A percentile compares a stretch with the other conserved stretches of the same genome.
Conservation (phyloP, 2,113 vertebrate species). For the Syngnathus scovelli region DNA sequence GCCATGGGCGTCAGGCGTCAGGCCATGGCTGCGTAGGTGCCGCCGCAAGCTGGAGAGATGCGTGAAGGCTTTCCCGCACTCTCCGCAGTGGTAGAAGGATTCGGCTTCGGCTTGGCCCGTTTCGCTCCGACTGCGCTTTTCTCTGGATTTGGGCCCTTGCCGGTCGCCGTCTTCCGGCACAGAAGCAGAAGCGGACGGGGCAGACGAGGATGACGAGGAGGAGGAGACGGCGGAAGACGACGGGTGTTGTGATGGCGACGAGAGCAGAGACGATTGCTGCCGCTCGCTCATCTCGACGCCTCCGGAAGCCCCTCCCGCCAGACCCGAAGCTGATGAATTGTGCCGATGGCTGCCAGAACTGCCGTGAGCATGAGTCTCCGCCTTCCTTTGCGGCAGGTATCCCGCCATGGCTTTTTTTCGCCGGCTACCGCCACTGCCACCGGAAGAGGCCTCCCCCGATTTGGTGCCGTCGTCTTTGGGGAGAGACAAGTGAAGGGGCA, state of each 20-base stretch:
- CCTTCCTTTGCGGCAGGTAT: conserved; percentile 75
- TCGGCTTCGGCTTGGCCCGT: conserved; percentile 66
- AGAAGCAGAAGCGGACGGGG: conserved; percentile 67
- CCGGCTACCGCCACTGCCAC: conserved; percentile 64
- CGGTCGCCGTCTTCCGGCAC: conserved; percentile 70
- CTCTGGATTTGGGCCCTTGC: conserved; percentile 62
- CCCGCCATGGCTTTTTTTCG: conserved; percentile 78
- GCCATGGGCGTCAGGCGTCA: conserved; percentile 57
- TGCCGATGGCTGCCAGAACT: conserved; percentile 60
- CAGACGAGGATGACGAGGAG: conserved; percentile 67
- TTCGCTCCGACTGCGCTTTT: conserved; percentile 46
- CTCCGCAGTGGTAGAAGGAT: conserved; percentile 72
- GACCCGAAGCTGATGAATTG: conserved; percentile 58
- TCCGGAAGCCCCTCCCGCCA: conserved; percentile 64
- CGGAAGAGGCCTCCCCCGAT: conserved; percentile 56
- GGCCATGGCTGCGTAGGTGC: conserved; percentile 72
- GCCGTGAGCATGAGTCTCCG: conserved; percentile 55
- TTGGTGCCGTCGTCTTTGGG: conserved; percentile 69
- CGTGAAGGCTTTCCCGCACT: conserved; percentile 75
- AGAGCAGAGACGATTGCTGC: conserved; percentile 64
- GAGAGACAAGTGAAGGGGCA: conserved; percentile 72
- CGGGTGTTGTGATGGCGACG: conserved; percentile 63
- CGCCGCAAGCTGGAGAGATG: conserved; percentile 74
- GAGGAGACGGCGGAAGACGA: conserved; percentile 68
- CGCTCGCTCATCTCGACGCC: conserved; percentile 62